Evolutionary conservation across 2,888 invertebrate species (phyloP), one percentile per base, ranked within the genome.

Genomic region (Drosophila peninsularis): DNA sequence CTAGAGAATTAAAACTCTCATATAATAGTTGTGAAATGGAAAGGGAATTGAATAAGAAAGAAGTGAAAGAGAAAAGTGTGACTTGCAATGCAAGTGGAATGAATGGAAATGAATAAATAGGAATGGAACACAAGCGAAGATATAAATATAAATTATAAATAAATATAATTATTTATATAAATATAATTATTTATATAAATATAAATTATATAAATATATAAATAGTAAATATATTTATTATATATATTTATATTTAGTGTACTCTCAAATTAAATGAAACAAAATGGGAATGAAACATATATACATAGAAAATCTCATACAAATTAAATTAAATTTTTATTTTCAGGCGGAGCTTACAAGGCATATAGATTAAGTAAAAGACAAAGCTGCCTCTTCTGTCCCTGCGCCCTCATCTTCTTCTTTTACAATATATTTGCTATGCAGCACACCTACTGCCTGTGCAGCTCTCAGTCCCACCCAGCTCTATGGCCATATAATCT

Each of bases 401-500:
- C n/a, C n/a, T n/a, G n/a, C 27, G 3, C 24, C 4, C 24, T 17
- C 30, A 17, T 6, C 24, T 10, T 17, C 11, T 45, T 42, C 21
- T 21, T 21, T 2, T 37, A 3, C 7, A 6, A 37, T 14, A 41
- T 47, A 10, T 47, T 11, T 55, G 19, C 19, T 21, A 2, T 21
- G 5, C 7, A 32, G 7, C 14, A 42, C 24, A 17, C 36, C 53
- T n/a, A 50, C 17, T 36, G 24, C 13, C 41, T 5, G 41, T 30
- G n/a, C 14, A 24, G 13, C 17, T 17, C 9, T n/a, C 11, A 19
- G 3, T 10, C n/a, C n/a, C 27, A 10, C 2, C 11, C 34, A 24
- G 34, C 36, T 67, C 63, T 78, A 82, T 83, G 75, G 75, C 71
- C 74, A 85, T 80, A 81, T 87, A 89, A 89, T 89, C 89, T 81